Evolutionary conservation across 2,888 invertebrate species (phyloP), one percentile per base, ranked within the genome.

Genomic region (Dinocampus coccinellae): DNA sequence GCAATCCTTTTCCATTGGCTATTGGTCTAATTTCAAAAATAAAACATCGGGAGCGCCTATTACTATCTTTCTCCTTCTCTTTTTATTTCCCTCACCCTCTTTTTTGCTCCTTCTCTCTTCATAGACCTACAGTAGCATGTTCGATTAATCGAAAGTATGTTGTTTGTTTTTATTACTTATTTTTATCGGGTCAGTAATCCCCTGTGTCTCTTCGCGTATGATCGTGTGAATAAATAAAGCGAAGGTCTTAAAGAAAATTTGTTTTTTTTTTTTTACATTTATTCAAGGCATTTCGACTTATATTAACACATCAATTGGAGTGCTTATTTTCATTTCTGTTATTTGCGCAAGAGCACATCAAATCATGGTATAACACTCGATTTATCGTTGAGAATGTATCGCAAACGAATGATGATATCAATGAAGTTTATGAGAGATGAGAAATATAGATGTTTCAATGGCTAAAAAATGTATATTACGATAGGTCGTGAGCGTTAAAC

Each of bases 131-230:
- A 13, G n/a, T 39, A n/a, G 26, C 16, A 58, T 29, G 16, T 58
- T 33, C 29, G 29, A 29, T 33, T 58, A 58, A 29, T 33, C 20
- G 33, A 33, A 58, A 16, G 58, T 33, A 20, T 26, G 55, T 33
- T 68, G 61, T 68, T 61, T 68, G 60, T 68, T 68, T 68, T 68
- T 68, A 60, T 68, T 68, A 33, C 29, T 34, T 68, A 47, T 68
- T 61, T 68, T 26, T 22, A 60, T 29, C 34, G 68, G 68, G 68
- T 68, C 68, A 68, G 68, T 68, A 68, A 68, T 68, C 68, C 68
- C 52, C 52, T 34, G 68, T 61, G 11, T n/a, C 13, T 39, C 39
- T 39, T 68, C 68, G 68, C 52, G 68, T 58, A 60, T 36, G 47
- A 68, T 60, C 55, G 53, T 55, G 55, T 53, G 36, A 53, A 55